Evolutionary conservation across 2,113 vertebrate species (phyloP).

Genomic region (Antigone vipio): DNA sequence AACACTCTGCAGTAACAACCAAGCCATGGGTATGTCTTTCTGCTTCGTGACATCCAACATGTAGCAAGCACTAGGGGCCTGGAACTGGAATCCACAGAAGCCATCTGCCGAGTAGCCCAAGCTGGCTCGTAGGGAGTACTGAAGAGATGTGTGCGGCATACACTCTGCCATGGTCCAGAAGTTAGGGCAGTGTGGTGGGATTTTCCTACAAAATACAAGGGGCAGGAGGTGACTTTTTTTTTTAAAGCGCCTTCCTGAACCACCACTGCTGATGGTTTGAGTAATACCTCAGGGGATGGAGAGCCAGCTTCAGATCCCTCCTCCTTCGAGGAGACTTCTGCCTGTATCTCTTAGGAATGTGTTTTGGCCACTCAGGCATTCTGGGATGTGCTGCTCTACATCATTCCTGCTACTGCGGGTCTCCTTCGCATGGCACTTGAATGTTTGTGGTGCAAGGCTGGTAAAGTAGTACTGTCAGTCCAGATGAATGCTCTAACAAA

Average conservation of each 20-base stretch:
- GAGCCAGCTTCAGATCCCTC: neutral
- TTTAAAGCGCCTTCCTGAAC: neutral
- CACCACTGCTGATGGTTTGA: neutral
- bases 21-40: neutral
- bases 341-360: neutral
- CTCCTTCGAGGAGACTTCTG: neutral
- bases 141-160: neutral
- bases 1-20: neutral
- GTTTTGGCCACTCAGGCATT: neutral
- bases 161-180: neutral
- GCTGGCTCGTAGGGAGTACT: neutral
- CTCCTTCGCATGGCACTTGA: neutral
- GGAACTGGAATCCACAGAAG: neutral
- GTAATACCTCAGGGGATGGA: neutral
- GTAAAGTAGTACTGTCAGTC: neutral
- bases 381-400: neutral
- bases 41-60: neutral
- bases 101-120: neutral
- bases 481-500: neutral
- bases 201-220: neutral
- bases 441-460: neutral
- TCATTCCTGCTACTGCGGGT: neutral
- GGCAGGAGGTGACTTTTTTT: neutral
- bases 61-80: neutral
- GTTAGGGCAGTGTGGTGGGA: neutral